Evolutionary conservation across 2,888 invertebrate species (phyloP).

Genomic region (Mellilla xanthometata): DNA sequence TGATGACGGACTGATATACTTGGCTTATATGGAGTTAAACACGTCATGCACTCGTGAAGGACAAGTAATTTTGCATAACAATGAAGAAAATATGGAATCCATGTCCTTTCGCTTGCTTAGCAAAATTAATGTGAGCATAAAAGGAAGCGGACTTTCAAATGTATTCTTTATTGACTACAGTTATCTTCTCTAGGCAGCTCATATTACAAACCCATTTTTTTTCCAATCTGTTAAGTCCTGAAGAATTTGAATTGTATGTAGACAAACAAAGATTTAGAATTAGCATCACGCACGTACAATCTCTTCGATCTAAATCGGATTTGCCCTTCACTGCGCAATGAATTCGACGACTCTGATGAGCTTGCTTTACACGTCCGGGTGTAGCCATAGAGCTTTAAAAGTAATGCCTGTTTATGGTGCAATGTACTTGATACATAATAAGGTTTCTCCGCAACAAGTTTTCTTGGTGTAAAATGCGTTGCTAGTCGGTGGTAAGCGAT

Average conservation of each 20-base stretch:
- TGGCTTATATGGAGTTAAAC: too few species aligned
- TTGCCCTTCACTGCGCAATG: constrained; percentile 28
- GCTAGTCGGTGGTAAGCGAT: constrained; percentile 47
- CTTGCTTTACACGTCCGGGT: constrained; percentile 38
- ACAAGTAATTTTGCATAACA: too few species aligned
- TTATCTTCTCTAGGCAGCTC: not conserved
- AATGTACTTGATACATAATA: constrained; percentile 42
- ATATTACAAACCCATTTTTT: not conserved
- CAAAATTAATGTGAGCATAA: too few species aligned
- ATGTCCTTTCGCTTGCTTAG: too few species aligned
- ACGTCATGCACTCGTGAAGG: too few species aligned
- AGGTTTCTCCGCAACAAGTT: constrained; percentile 16
- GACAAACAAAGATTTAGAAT: constrained; percentile 44
- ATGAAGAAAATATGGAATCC: too few species aligned
- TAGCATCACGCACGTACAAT: constrained; percentile 65
- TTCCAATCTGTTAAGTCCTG: constrained; percentile 1
- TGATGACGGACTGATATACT: too few species aligned
- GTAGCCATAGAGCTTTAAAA: constrained; percentile 14
- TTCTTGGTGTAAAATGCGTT: constrained; percentile 2
- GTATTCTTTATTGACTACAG: too few species aligned
- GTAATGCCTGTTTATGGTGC: constrained; percentile 33
- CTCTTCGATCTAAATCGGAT: constrained; percentile 70
- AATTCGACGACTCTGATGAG: constrained; percentile 30
- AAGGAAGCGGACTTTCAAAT: too few species aligned
- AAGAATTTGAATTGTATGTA: constrained; percentile 51